These are phyloP conservation scores for Dolomedes plantarius DNA, from an alignment of 2,888 invertebrate genomes.

Conservation along the genomic window DNA sequence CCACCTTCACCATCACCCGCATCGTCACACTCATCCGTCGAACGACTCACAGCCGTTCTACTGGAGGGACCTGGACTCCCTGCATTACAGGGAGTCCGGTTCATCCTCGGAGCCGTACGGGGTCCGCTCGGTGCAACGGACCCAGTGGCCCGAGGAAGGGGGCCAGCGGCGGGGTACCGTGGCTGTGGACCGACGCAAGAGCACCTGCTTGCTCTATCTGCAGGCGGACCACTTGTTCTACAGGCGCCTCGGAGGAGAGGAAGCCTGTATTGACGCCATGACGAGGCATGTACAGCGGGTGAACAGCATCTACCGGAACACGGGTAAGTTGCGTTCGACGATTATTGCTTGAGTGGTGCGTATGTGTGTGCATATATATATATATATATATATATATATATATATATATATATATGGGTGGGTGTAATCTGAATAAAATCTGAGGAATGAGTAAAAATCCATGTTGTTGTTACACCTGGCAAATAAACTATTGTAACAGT, in stretches of 20 bases:
- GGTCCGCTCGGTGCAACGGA: constrained; percentile 73
- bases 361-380: no score
- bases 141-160: constrained; percentile 73
- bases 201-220: constrained; percentile 95
- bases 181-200: constrained; percentile 79
- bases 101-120: constrained; percentile 72
- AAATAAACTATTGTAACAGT: no score
- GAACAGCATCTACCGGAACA: constrained; percentile 80
- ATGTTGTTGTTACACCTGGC: no score
- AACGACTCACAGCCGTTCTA: no score
- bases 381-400: no score
- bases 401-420: no score
- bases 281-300: constrained; percentile 95
- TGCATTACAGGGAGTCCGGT: constrained; percentile 69
- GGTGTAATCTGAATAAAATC: no score
- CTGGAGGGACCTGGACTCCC: constrained; percentile 72
- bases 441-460: no score
- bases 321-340: constrained; percentile 77
- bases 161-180: constrained; percentile 71
- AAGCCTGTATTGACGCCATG: constrained; percentile 96
- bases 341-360: neutral
- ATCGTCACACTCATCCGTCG: no score
- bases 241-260: constrained; percentile 93
- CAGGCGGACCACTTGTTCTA: constrained; percentile 96
- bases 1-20: no score